These are phyloP conservation scores for Heliothis virescens DNA, from an alignment of 1,140 invertebrate species.

Conservation along the genomic window DNA sequence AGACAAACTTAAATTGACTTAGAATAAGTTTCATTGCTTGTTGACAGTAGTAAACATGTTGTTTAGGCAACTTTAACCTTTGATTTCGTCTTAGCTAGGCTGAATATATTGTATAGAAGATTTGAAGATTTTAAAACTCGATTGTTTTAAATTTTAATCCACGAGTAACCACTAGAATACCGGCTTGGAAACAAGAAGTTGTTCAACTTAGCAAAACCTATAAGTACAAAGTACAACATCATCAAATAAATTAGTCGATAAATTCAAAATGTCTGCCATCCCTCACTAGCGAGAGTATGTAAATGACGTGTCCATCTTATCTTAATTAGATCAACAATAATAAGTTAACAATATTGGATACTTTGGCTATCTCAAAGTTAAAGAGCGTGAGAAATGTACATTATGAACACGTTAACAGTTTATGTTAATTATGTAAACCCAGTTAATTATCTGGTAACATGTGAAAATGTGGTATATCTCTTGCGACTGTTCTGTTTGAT, in stretches of 20 bases:
- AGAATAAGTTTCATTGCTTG: no score
- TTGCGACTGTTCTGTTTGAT: not conserved
- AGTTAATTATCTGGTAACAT: not conserved
- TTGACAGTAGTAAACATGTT: no score
- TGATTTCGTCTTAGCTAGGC: no score
- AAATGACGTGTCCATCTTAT: conserved; percentile 2
- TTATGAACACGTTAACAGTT: conserved; percentile 21
- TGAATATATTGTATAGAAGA: no score
- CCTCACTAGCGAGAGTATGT: not conserved
- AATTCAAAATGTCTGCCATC: not conserved
- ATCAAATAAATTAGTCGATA: not conserved
- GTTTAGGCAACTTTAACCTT: no score
- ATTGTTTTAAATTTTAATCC: no score
- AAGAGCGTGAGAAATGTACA: conserved; percentile 39
- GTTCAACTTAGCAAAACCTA: no score
- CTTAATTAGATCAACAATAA: conserved; percentile 33
- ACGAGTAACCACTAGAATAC: no score
- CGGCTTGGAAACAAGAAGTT: no score
- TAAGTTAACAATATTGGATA: conserved; percentile 27
- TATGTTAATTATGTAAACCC: conserved; percentile 21
- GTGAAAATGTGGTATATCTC: no score
- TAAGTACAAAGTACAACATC: no score
- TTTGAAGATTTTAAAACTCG: no score
- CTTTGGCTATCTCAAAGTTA: conserved; percentile 14
- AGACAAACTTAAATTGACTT: not conserved